Base-by-base conservation (phyloP, 37 sponge, comb jelly and placozoan species). In the Petrosia ficiformis region DNA sequence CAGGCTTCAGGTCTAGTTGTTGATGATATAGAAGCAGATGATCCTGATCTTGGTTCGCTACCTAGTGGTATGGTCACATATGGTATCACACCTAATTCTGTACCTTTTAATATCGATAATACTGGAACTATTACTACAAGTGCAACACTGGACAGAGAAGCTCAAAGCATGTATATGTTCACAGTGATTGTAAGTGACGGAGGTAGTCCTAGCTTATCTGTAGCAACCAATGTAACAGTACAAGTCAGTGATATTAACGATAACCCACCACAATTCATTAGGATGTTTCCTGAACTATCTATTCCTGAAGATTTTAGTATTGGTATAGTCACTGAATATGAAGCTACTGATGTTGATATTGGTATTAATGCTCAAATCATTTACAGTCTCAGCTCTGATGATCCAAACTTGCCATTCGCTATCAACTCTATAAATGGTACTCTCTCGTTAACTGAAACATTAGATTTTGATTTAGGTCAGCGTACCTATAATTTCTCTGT, bases 181-280 rank as follows among this genome's bases (percentile, higher is more conserved):
- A 77, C 11, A 28, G 79, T 90, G 25, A 71, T 40, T 0, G 84
- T 85, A 2, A 74, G 32, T 25, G 91, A 90, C 68, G 36, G 44
- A 14, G 74, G 77, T 0, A 56, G 64, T 26, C 80, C 84, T 39
- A 26, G 84, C 31, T 48, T 79, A 29, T 54, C 67, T 28, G 68
- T 41, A 25, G 31, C 38, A 14, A 82, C 80, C n/a, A 77, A 43
- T 22, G 57, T 86, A 3, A 2, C 11, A 1, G 68, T 89, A 14
- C 68, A 2, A 32, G 64, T 91, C 19, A 24, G 10, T 30, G 90
- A 90, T 59, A 65, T 78, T 16, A 93, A 93, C 68, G 93, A 93
- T 59, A 84, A 81, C 29, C 28, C 70, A 1, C 93, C 93, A 24
- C 2, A 75, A 39, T 82, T 93, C 39, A 25, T 33, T 52, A 16